Base-by-base conservation (phyloP, 2,797 vertebrate species). In the Semaprochilodus insignis region DNA sequence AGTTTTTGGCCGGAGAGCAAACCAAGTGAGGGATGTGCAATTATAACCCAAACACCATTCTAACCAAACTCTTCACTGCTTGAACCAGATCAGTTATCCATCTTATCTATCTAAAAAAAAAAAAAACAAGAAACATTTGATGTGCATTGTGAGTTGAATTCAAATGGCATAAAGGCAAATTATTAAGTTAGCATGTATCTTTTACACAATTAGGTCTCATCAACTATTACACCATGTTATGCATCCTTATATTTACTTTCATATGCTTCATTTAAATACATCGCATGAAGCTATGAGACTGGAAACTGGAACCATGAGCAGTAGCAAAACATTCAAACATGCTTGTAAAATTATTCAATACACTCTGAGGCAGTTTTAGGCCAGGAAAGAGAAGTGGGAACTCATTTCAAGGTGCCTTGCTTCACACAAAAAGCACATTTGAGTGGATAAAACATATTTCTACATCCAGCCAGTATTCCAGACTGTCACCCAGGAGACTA, bases 1-100 rank as follows among this genome's bases (percentile, higher is more conserved):
- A 75, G 21, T 40, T 59, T 57, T 44, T 75, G 54, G 52, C 27
- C 72, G 40, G 72, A 74, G 54, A 60, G 73, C 21, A 75, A 75
- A 75, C 73, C 73, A 60, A 75, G 73, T 31, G 73, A 59, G 19
- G 34, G 21, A 44, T 6, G 0, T 8, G 11, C 34, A 44, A 40
- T 75, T 40, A 40, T 23, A 40, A 75, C 60, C 31, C 17, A 74
- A 60, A 36, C 17, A 36, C 21, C 52, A n/a, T 7, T 16, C 14
- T 27, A 57, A 19, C 27, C 52, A 57, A n/a, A 36, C 19, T 23
- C 31, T 40, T n/a, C 73, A 8, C 27, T 57, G 54, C 54, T 34
- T 4, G 25, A 14, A 31, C 31, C 31, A 36, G 54, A 44, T 23
- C 73, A 15, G 10, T 71, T 71, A 16, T 71, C 44, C 16, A 6